Base-by-base conservation (phyloP, 1,140 invertebrate species). In the Coenobita brevimanus region DNA sequence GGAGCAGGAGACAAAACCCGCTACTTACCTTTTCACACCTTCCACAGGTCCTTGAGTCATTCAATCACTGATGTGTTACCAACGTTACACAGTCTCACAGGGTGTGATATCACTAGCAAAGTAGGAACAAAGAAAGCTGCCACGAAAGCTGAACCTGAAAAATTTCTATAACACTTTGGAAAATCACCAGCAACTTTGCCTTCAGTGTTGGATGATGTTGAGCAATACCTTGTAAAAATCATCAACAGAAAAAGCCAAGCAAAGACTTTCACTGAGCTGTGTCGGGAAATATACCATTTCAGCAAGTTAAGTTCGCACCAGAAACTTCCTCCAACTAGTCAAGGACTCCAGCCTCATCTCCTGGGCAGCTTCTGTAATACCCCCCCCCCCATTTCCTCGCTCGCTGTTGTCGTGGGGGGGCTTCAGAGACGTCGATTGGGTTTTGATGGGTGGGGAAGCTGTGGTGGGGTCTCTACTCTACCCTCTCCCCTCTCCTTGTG, bases 241-340 rank as follows among this genome's bases (percentile, higher is more conserved):
- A 67, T 10, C 8, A 24, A 33, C 21, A 67, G 30, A 67, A 33
- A 33, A 24, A 67, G 62, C 30, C n/a, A 67, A 24, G 62, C 62
- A n/a, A 8, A 24, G 30, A 67, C n/a, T 33, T 67, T 67, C 62
- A 24, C 62, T 67, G 62, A 24, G n/a, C n/a, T 67, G 4, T n/a
- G n/a, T 24, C 21, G n/a, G 30, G 62, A 67, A 67, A 10, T 67
- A 24, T 67, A 24, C 30, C 62, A 67, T 67, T 67, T n/a, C 30
- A 67, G n/a, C 62, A 67, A 67, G 30, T n/a, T 8, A n/a, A 67
- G 62, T 33, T 67, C 62, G 4, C 62, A 67, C n/a, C 62, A 67
- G 21, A 67, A 67, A 4, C 62, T 67, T 24, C 62, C 62, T 67
- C 62, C 62, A 67, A 67, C 62, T 24, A 67, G 62, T 33, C 21